Conservation (phyloP, 1,140 invertebrate genomes). For the Eufriesea mexicana region DNA sequence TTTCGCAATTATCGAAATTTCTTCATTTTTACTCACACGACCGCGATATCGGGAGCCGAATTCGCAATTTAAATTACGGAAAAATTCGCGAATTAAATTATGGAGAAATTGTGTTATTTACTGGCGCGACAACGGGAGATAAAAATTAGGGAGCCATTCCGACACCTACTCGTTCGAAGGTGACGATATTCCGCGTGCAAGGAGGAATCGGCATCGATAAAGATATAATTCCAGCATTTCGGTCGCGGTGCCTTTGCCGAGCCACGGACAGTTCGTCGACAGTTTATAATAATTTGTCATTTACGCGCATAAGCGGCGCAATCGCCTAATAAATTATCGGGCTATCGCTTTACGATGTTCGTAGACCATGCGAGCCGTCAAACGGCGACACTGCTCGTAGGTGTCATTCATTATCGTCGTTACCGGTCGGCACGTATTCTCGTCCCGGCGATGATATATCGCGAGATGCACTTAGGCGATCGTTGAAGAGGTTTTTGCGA, state of each 20-base stretch:
- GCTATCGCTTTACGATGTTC: background rate
- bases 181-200: too few species aligned
- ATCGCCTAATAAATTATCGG: constrained; percentile 11
- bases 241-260: background rate
- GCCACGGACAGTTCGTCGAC: background rate
- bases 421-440: background rate
- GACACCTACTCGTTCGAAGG: too few species aligned
- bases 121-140: too few species aligned
- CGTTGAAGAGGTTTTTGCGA: too few species aligned
- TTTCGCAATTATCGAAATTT: too few species aligned
- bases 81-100: too few species aligned
- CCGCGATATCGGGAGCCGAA: too few species aligned
- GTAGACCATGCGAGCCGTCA: background rate
- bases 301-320: background rate
- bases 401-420: background rate
- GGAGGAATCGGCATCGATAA: background rate
- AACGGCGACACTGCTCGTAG: background rate
- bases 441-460: background rate
- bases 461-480: background rate
- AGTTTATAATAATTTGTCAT: constrained; percentile 4
- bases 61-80: too few species aligned
- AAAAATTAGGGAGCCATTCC: too few species aligned
- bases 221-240: background rate
- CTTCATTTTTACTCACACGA: too few species aligned
- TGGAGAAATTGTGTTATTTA: too few species aligned